Conservation (phyloP, 2,888 invertebrate species). For the Athripsodes cinereus region DNA sequence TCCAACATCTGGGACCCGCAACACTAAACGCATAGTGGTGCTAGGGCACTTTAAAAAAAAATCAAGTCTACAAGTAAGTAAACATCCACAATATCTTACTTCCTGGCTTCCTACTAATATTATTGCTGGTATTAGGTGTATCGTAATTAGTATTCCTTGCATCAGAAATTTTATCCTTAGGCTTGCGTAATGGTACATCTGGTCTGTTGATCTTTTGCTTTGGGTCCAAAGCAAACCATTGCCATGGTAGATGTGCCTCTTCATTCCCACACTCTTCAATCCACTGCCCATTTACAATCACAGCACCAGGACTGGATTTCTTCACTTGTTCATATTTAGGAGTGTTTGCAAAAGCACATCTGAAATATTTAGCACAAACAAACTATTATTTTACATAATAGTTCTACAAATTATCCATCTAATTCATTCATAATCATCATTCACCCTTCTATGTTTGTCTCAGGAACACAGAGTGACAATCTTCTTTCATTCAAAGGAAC, state of each 20-base stretch:
- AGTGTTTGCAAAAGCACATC: slow-evolving; percentile 85
- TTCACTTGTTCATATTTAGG: slow-evolving; percentile 76
- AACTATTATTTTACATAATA: no score
- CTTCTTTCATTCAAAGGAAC: no score
- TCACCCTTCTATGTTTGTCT: no score
- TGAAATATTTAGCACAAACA: no score
- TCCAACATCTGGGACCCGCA: no score
- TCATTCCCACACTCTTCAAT: slow-evolving; percentile 56
- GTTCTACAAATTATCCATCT: no score
- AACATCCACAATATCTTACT: neutral
- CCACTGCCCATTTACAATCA: slow-evolving; percentile 66
- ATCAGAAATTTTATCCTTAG: no score
- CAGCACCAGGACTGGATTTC: slow-evolving; percentile 53
- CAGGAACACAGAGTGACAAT: no score
- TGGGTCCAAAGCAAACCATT: slow-evolving; percentile 53
- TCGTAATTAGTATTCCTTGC: neutral
- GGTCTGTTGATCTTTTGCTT: slow-evolving; percentile 31
- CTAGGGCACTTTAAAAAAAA: no score
- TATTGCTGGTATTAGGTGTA: neutral
- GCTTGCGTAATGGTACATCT: slow-evolving; percentile 23
- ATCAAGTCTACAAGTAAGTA: no score
- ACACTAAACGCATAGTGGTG: no score
- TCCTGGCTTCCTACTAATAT: neutral
- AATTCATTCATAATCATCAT: no score
- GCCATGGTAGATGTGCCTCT: slow-evolving; percentile 62